Base-by-base conservation (phyloP, 2,888 invertebrate species). In the Pyrrhia umbra region DNA sequence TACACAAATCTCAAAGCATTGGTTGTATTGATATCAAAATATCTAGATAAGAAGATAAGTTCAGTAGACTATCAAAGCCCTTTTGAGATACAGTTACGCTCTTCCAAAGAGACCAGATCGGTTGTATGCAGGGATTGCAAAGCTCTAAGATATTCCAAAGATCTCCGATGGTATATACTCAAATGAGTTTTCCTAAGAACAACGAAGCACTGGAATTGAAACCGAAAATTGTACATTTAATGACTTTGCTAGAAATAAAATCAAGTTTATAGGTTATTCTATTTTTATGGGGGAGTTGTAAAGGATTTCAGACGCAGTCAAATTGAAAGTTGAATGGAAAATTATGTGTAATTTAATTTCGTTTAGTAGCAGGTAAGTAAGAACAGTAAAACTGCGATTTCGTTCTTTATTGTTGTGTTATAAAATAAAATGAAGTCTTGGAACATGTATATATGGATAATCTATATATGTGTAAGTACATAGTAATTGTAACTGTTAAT, bases 251-350 rank as follows among this genome's bases (percentile, higher is more conserved):
- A 50, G 45, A 59, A 66, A 68, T 68, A 68, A 69, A 67, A 51
- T 46, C 34, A 21, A 59, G 15, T 72, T 78, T 76, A 75, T 65
- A 47, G 66, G 25, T 49, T 59, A 61, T 75, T 67, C n/a, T 18
- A 34, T 25, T 58, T 67, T 68, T 68, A 68, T 62, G 61, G 40
- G 25, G 16, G 21, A 27, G 43, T 34, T 60, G 25, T 71, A 70
- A 60, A 61, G 46, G 58, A 63, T 77, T 77, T 39, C 2, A 51
- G 63, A 73, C 51, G 62, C 50, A 62, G 25, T 34, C 8, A 47
- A 63, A 68, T 66, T 49, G 21, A 46, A 69, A 54, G 30, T 65
- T 55, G 51, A 57, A 56, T 37, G 37, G 9, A 43, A 67, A 51
- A 55, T 64, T 59, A 60, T 65, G 5, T 18, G 40, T 62, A 39